These are phyloP conservation scores for Lithobius niger DNA, from an alignment of 1,140 invertebrate species.

Conservation along the genomic window DNA sequence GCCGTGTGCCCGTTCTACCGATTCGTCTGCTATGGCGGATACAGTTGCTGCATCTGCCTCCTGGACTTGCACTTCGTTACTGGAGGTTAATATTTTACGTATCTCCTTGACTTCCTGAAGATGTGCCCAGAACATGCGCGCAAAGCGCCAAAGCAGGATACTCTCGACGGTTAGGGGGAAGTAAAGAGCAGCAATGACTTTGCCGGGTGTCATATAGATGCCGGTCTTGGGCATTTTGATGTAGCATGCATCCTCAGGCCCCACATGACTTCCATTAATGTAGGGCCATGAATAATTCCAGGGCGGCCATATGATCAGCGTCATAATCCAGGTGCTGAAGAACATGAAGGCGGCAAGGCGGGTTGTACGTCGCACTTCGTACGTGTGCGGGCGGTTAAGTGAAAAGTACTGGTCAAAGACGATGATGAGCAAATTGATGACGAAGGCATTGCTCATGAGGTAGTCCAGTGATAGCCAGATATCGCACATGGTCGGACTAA, in stretches of 20 bases:
- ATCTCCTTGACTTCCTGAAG: conserved; percentile 81
- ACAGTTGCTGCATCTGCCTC: conserved; percentile 10
- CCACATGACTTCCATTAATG: conserved; percentile 81
- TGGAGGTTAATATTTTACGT: conserved; percentile 80
- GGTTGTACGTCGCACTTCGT: conserved; percentile 87
- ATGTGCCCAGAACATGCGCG: conserved; percentile 89
- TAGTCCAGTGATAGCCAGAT: conserved; percentile 91
- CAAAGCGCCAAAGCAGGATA: conserved; percentile 84
- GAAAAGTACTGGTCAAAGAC: conserved; percentile 85
- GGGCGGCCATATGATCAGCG: conserved; percentile 86
- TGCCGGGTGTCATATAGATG: conserved; percentile 91
- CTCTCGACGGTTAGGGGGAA: conserved; percentile 90
- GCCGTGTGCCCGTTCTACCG: conserved; percentile 8
- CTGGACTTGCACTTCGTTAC: conserved; percentile 28
- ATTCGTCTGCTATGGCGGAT: not conserved
- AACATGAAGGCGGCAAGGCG: conserved; percentile 88
- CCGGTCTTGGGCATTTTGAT: conserved; percentile 98
- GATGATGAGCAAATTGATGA: conserved; percentile 85
- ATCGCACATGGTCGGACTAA: conserved; percentile 78
- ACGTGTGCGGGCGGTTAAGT: conserved; percentile 91
- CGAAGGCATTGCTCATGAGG: conserved; percentile 83
- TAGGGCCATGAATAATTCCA: conserved; percentile 99
- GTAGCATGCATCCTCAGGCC: conserved; percentile 81
- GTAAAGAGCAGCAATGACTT: conserved; percentile 93
- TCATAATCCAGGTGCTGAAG: conserved; percentile 77